phyloP scores from a whole-genome alignment of 2,888 invertebrate genomes.

The Yponomeuta evonymella region DNA sequence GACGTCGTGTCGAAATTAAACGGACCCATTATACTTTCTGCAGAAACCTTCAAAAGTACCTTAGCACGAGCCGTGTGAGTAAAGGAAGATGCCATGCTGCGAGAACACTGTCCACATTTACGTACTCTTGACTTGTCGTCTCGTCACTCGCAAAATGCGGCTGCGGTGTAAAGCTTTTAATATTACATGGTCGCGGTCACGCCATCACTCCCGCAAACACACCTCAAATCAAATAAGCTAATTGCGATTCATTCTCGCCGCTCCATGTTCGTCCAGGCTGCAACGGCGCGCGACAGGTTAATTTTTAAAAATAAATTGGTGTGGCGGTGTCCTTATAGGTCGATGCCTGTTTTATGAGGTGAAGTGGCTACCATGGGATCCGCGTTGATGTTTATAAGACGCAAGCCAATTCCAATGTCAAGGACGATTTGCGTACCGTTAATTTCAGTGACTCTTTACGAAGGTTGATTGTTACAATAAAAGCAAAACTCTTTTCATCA shows the following conservation, averaged over 20 bases:
- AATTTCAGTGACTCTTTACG: too few relatives aligned
- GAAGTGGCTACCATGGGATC: conserved; percentile 26
- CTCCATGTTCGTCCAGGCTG: neutral
- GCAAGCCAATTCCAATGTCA: too few relatives aligned
- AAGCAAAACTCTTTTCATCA: too few relatives aligned
- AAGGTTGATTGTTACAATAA: too few relatives aligned
- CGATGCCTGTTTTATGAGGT: conserved; percentile 46
- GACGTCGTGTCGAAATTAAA: neutral
- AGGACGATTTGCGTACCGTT: too few relatives aligned
- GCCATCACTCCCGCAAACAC: conserved; percentile 6
- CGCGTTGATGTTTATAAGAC: too few relatives aligned
- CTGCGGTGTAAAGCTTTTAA: neutral
- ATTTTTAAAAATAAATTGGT: conserved; percentile 69
- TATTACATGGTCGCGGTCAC: neutral
- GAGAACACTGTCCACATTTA: too few relatives aligned
- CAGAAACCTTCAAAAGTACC: too few relatives aligned
- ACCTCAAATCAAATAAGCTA: conserved; percentile 12
- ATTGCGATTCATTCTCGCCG: conserved; percentile 1
- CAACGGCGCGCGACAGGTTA: conserved; percentile 54
- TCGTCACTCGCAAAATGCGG: too few relatives aligned
- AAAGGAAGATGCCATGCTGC: too few relatives aligned
- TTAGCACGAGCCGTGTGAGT: too few relatives aligned
- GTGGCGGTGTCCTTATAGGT: conserved; percentile 50
- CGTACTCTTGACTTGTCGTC: too few relatives aligned
- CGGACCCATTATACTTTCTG: neutral